Percentiles rank a stretch among this genome's conserved stretches.
Evolutionary conservation across 2,888 invertebrate genomes (phyloP).

Genomic region (Dynastes tityus): DNA sequence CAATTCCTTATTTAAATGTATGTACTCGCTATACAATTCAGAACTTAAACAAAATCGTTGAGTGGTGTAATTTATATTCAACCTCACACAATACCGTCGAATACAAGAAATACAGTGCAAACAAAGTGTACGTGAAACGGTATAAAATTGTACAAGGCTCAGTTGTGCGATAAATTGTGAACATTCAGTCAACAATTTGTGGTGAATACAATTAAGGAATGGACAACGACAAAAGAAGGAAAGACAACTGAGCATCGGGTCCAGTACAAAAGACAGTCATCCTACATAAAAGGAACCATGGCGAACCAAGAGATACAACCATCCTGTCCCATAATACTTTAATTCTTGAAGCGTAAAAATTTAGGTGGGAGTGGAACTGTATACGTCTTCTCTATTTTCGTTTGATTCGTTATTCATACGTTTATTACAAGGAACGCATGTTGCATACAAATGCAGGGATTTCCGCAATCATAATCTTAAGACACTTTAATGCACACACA

Average conservation of each 20-base stretch:
- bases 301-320: conserved; percentile 50
- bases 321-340: conserved; percentile 61
- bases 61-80: conserved; percentile 38
- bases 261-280: conserved; percentile 53
- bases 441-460: not conserved
- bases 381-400: conserved; percentile 9
- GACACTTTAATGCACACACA: no score
- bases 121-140: conserved; percentile 33
- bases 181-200: conserved; percentile 49
- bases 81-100: conserved; percentile 28
- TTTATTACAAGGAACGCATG: not conserved
- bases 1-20: conserved; percentile 9
- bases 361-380: not conserved
- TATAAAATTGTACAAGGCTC: conserved; percentile 41
- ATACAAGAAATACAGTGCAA: conserved; percentile 33
- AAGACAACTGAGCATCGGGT: conserved; percentile 45
- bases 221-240: conserved; percentile 47
- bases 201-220: conserved; percentile 53
- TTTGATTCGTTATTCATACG: conserved; percentile 1
- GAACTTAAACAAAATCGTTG: conserved; percentile 22
- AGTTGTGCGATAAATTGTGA: conserved; percentile 44
- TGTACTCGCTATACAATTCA: conserved; percentile 4
- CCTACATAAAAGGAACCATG: conserved; percentile 54
- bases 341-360: conserved; percentile 59
- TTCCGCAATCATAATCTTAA: no score